phyloP scores from a whole-genome alignment of 2,113 vertebrate genomes.

The Abramis brama region DNA sequence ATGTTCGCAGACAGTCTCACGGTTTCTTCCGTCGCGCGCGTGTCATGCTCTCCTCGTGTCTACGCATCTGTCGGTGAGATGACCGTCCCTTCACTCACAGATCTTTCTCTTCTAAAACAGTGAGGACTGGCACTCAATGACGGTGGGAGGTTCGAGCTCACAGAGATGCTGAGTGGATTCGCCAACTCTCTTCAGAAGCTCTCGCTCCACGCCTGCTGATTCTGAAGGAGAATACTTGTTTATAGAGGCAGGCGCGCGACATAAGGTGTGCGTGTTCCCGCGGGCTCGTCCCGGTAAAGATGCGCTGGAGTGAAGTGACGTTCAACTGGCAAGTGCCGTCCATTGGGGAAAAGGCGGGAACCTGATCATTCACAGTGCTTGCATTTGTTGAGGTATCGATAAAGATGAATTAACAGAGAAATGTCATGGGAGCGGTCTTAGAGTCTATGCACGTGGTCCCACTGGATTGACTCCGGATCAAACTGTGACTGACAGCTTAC shows the following conservation, averaged over 20 bases:
- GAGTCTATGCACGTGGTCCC: neutral
- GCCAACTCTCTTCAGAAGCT: neutral
- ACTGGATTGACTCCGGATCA: neutral
- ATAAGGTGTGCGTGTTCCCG: neutral
- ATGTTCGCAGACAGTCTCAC: neutral
- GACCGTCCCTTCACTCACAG: neutral
- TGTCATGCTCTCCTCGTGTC: neutral
- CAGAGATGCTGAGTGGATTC: constrained; percentile 30
- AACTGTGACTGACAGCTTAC: neutral
- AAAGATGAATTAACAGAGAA: neutral
- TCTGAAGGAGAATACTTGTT: neutral
- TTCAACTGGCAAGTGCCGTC: constrained; percentile 1
- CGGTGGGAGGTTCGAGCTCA: neutral
- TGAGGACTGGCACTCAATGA: neutral
- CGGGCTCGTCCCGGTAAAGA: constrained; percentile 5
- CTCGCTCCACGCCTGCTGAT: constrained; percentile 3
- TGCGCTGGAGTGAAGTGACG: neutral
- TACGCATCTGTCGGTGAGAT: neutral
- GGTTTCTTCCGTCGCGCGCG: neutral
- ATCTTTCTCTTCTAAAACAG: constrained; percentile 17
- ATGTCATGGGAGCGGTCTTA: neutral
- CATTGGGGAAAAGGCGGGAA: neutral
- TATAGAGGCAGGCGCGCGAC: neutral
- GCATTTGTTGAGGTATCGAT: neutral
- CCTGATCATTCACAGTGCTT: neutral